phyloP scores from a whole-genome alignment of 2,797 vertebrate genomes.

The Manis crassicaudata region DNA sequence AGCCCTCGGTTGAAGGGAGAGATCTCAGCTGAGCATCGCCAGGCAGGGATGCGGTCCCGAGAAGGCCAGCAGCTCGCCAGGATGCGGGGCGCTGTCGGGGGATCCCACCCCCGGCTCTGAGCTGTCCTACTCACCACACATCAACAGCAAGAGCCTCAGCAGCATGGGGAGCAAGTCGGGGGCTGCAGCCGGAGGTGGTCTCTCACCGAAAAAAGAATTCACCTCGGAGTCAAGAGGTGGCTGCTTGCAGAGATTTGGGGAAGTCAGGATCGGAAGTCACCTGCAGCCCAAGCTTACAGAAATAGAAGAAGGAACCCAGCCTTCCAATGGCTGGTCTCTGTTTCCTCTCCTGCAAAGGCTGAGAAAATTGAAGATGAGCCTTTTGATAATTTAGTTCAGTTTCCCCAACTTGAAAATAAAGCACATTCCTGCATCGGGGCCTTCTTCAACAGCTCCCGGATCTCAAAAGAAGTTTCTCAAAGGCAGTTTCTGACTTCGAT shows the following conservation, averaged over 20 bases:
- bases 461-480: neutral
- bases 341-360: neutral
- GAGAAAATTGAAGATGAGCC: neutral
- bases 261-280: conserved; percentile 18
- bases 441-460: neutral
- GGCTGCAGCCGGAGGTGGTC: neutral
- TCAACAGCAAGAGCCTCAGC: conserved; percentile 48
- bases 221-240: neutral
- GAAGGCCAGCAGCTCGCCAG: neutral
- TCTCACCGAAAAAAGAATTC: neutral
- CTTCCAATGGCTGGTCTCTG: neutral
- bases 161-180: conserved; percentile 47
- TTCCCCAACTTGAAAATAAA: neutral
- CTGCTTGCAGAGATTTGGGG: neutral
- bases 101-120: neutral
- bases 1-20: neutral
- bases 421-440: too few relatives aligned
- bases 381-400: neutral
- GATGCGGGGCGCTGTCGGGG: neutral
- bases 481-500: neutral
- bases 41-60: neutral
- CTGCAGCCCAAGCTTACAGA: neutral
- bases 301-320: neutral
- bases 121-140: conserved; percentile 68
- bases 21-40: neutral